These are phyloP conservation scores for Lymantria monacha DNA, from an alignment of 2,888 invertebrate species.

Conservation along the genomic window DNA sequence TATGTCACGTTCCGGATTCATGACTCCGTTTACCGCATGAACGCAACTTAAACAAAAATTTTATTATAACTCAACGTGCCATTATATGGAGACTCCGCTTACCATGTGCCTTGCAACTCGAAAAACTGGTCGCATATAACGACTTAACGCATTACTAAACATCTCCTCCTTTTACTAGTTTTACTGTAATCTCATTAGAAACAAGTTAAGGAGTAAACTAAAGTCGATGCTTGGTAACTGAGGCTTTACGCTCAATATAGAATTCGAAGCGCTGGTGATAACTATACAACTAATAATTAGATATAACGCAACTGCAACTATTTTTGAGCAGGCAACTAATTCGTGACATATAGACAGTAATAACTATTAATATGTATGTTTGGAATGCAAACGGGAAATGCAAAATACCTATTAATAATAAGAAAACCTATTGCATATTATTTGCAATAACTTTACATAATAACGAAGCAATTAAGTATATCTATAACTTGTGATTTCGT, in stretches of 20 bases:
- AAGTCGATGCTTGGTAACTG: slow-evolving; percentile 49
- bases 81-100: neutral
- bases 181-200: slow-evolving; percentile 75
- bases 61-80: neutral
- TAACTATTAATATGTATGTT: too few relatives aligned
- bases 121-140: slow-evolving; percentile 67
- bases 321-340: too few relatives aligned
- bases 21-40: neutral
- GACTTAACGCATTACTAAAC: slow-evolving; percentile 50
- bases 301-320: too few relatives aligned
- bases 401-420: too few relatives aligned
- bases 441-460: too few relatives aligned
- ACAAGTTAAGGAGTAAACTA: slow-evolving; percentile 85
- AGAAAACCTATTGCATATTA: too few relatives aligned
- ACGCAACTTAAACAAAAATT: neutral
- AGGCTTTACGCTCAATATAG: slow-evolving; percentile 85
- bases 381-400: too few relatives aligned
- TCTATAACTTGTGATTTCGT: too few relatives aligned
- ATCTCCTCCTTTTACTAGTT: neutral
- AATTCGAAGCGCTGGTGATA: slow-evolving; percentile 81
- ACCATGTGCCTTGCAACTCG: neutral
- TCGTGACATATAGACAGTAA: too few relatives aligned
- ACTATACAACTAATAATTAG: too few relatives aligned
- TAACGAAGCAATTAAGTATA: too few relatives aligned
- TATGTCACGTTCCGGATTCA: neutral